These are phyloP conservation scores for Tetraneura akinire DNA, from an alignment of 1,140 invertebrate genomes.

Conservation along the genomic window DNA sequence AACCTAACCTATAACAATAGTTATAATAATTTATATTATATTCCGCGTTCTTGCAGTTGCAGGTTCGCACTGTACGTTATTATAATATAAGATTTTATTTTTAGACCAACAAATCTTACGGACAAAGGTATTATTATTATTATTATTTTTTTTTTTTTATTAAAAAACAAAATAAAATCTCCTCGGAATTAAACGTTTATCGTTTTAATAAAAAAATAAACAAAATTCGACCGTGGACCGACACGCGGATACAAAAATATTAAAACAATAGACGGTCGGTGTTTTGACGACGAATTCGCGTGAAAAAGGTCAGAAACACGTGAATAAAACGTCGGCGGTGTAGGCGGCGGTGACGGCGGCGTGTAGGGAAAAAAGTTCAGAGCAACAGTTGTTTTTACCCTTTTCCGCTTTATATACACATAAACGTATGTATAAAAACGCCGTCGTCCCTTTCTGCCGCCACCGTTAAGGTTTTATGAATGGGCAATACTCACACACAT, in stretches of 20 bases:
- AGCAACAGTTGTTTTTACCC: constrained; percentile 51
- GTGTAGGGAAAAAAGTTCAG: constrained; percentile 44
- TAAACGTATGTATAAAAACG: constrained; percentile 48
- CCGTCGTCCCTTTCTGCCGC: constrained; percentile 25
- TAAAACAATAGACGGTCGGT: constrained; percentile 31
- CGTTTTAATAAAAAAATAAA: no score
- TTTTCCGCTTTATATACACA: constrained; percentile 35
- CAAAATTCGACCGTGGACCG: background rate
- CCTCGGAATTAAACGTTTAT: no score
- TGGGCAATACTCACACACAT: background rate
- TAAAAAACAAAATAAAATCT: no score
- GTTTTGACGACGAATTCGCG: constrained; percentile 45
- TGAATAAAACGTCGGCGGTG: constrained; percentile 41
- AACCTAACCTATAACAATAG: no score
- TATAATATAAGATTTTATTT: no score
- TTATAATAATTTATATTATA: no score
- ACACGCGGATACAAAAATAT: background rate
- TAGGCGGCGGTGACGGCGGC: background rate
- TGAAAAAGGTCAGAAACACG: constrained; percentile 49
- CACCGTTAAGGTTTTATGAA: constrained; percentile 44
- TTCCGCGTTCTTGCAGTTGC: no score
- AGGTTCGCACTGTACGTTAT: no score
- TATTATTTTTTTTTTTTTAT: no score
- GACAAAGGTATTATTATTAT: no score
- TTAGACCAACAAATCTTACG: no score